Evolutionary conservation across 2,888 invertebrate species (phyloP), one percentile per base, ranked within the genome.

Genomic region (Sepioteuthis lessoniana): DNA sequence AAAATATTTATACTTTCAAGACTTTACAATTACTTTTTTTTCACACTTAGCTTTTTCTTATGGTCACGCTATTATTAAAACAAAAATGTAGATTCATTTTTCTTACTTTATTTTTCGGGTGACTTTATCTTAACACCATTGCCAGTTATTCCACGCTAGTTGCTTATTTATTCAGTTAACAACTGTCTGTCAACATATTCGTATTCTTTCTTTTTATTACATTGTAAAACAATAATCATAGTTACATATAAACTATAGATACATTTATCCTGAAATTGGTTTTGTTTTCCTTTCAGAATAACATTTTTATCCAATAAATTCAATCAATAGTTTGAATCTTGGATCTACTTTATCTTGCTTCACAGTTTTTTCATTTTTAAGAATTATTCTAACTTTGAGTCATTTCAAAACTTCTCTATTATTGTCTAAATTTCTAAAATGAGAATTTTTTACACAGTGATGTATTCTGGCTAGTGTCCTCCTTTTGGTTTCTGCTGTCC

Each of bases 161-260:
- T 76, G 31, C 31, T 76, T 76, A 76, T 76, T 76, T 76, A 76
- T 76, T 76, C n/a, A n/a, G 76, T 76, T 76, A 76, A 76, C 76
- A n/a, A n/a, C 28, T 31, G 76, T 28, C 31, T 13, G 28, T 10
- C 76, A 76, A 76, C 31, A 31, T 55, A 28, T 55, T 55, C 55
- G 0, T 55, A 28, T 55, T 21, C 28, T 55, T 76, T 31, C 0
- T n/a, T 76, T 60, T 28, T 76, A 10, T 31, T 31, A 31, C 8
- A 76, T 50, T 76, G 8, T 76, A 28, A 76, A 76, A 76, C 31
- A 76, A 76, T n/a, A 76, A 76, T 31, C 76, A 31, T 76, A 28
- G 13, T n/a, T 76, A 76, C 13, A 76, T 76, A 76, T 76, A 76
- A 76, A 76, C n/a, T 76, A 55, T 55, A 28, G 25, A 55, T 55